These are phyloP conservation scores for Lytechinus variegatus DNA, from an alignment of 35 echinoderm and acorn worm genomes.

Conservation along the genomic window DNA sequence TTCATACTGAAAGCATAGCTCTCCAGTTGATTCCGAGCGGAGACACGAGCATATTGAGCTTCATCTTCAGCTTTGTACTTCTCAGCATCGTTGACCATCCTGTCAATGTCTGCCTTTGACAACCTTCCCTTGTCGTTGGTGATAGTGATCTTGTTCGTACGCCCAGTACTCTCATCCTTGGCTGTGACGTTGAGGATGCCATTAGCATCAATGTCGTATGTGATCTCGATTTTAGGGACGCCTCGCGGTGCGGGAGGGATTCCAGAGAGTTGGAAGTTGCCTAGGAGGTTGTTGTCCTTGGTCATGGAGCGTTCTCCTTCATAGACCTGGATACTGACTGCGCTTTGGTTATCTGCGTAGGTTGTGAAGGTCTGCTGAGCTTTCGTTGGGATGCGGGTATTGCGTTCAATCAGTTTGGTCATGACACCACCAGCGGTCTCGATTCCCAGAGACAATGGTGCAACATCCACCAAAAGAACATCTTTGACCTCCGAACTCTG, in stretches of 20 bases:
- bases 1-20: conserved; percentile 87
- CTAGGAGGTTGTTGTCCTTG: conserved; percentile 90
- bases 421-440: conserved; percentile 96
- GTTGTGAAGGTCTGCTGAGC: conserved; percentile 76
- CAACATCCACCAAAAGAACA: conserved; percentile 77
- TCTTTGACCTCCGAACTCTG: conserved; percentile 74
- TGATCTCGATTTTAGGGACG: conserved; percentile 95
- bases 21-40: conserved; percentile 83
- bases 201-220: conserved; percentile 96
- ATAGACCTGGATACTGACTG: conserved; percentile 87
- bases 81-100: conserved; percentile 85
- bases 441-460: conserved; percentile 86
- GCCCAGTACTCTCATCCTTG: conserved; percentile 89
- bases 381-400: conserved; percentile 83
- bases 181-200: conserved; percentile 95
- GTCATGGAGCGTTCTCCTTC: conserved; percentile 92
- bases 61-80: conserved; percentile 92
- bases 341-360: conserved; percentile 88
- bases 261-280: conserved; percentile 82
- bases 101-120: conserved; percentile 82
- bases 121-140: conserved; percentile 96
- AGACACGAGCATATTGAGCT: conserved; percentile 63
- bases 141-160: conserved; percentile 85
- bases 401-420: conserved; percentile 89
- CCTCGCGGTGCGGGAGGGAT: conserved; percentile 98